These are phyloP conservation scores for Stictocephala bisonia DNA, from an alignment of 2,888 invertebrate genomes.

Conservation along the genomic window DNA sequence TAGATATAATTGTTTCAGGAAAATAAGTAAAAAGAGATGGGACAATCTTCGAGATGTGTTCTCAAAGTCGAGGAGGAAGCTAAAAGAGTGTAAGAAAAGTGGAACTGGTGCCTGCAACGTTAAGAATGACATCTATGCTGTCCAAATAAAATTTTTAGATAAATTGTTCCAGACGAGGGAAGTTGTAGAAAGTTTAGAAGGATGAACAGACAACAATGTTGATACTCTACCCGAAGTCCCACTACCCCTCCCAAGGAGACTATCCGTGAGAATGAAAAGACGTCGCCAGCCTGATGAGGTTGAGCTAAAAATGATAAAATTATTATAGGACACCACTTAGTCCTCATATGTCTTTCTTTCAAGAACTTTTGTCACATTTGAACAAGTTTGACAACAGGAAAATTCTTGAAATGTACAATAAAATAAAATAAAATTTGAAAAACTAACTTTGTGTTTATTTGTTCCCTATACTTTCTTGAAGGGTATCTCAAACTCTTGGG, in stretches of 20 bases:
- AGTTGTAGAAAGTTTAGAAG: constrained; percentile 47
- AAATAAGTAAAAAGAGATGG: constrained; percentile 39
- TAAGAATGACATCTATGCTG: constrained; percentile 44
- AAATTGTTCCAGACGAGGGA: constrained; percentile 16
- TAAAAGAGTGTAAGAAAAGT: too few species aligned
- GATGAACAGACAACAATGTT: constrained; percentile 42
- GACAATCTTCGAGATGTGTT: constrained; percentile 28
- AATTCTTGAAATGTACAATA: not conserved
- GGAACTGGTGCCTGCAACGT: constrained; percentile 37
- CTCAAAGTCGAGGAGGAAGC: constrained; percentile 11
- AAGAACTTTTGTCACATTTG: not conserved
- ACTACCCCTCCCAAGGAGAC: constrained; percentile 21
- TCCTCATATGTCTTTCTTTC: not conserved
- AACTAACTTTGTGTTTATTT: not conserved
- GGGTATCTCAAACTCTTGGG: not conserved
- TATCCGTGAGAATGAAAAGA: constrained; percentile 19
- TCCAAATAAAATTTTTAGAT: constrained; percentile 45
- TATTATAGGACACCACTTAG: not conserved
- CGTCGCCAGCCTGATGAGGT: too few species aligned
- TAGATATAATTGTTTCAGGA: constrained; percentile 16
- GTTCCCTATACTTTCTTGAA: not conserved
- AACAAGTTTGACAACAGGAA: not conserved
- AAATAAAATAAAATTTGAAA: not conserved
- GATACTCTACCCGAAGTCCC: constrained; percentile 11
- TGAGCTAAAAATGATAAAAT: constrained; percentile 21